A percentile compares a stretch with the other conserved stretches of the same genome.
phyloP scores from a whole-genome alignment of 2,797 vertebrate species.

The Periophthalmus magnuspinnatus region DNA sequence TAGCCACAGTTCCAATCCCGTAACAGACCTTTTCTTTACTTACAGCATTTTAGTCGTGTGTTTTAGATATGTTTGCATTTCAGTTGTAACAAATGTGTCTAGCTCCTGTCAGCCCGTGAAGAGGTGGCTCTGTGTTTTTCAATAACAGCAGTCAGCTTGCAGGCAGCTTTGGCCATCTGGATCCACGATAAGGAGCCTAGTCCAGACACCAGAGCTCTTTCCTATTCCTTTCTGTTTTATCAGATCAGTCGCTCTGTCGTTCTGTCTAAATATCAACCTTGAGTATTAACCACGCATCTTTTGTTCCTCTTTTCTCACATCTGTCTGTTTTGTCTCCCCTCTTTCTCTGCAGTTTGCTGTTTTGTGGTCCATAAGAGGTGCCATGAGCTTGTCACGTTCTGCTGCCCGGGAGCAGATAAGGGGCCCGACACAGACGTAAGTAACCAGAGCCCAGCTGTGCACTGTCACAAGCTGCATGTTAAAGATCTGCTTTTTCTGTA shows the following conservation, averaged over 20 bases:
- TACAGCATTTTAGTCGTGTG: slow-evolving; percentile 2
- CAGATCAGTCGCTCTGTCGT: slow-evolving; percentile 31
- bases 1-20: neutral
- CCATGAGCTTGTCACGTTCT: slow-evolving; percentile 98
- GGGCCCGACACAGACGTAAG: slow-evolving; percentile 97
- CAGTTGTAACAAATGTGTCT: neutral
- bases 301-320: slow-evolving; percentile 6
- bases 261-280: slow-evolving; percentile 17
- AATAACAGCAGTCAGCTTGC: slow-evolving; percentile 58
- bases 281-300: slow-evolving; percentile 31
- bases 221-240: slow-evolving; percentile 35
- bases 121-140: slow-evolving; percentile 53
- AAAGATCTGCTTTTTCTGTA: slow-evolving; percentile 32
- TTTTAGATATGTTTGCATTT: neutral
- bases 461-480: slow-evolving; percentile 20
- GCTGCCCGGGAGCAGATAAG: slow-evolving; percentile 95
- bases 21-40: slow-evolving; percentile 1
- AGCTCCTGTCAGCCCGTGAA: slow-evolving; percentile 46
- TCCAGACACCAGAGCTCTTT: slow-evolving; percentile 34
- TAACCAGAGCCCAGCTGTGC: slow-evolving; percentile 62
- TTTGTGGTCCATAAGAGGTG: slow-evolving; percentile 99
- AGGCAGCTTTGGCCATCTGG: slow-evolving; percentile 62
- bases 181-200: slow-evolving; percentile 44
- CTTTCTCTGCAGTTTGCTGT: slow-evolving; percentile 88
- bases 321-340: slow-evolving; percentile 15